Base-by-base conservation (phyloP, 2,797 vertebrate species). In the Malurus leucopterus region DNA sequence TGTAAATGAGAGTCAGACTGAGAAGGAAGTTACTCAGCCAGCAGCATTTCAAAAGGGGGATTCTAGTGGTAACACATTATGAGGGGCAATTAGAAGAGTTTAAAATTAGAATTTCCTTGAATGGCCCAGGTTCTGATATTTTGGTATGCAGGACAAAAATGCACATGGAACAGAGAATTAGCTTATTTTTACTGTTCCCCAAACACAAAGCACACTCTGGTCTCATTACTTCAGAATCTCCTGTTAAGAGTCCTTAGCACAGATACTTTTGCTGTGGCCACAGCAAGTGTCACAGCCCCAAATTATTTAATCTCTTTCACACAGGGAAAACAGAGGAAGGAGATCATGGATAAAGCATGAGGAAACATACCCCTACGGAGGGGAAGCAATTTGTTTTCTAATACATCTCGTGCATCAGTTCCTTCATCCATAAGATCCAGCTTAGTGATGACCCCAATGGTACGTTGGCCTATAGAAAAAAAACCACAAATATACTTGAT, bases 371-470 rank as follows among this genome's bases (percentile, higher is more conserved):
- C 98, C 96, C 98, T 97, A 32, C 98, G 97, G 73, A 98, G 94
- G 2, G 98, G 98, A 46, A 98, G 98, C 73, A 98, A 95, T 91
- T 98, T 98, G 84, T 98, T 98, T 84, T 98, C 98, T 90, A 98
- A 95, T 46, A 98, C 97, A 27, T 98, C 98, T 7, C 98, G 96
- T 63, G 98, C 98, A 34, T 98, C 98, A 1, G 98, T 98, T 51
- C 98, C 98, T 93, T 98, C 98, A 15, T 98, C 98, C 98, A 98
- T 98, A 80, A 98, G 96, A 91, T 98, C 98, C 95, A 98, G 95
- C 92, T 98, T 98, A 77, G 98, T 98, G 96, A 98, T 98, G 85
- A 98, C 98, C 46, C 98, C 98, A 40, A 98, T 98, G 76, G 98
- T 98, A 72, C 98, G 97, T 3, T 97, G 97, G 67, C 98, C 98